These are phyloP conservation scores for Lanius ludovicianus DNA, from an alignment of 2,113 vertebrate genomes.

Conservation along the genomic window DNA sequence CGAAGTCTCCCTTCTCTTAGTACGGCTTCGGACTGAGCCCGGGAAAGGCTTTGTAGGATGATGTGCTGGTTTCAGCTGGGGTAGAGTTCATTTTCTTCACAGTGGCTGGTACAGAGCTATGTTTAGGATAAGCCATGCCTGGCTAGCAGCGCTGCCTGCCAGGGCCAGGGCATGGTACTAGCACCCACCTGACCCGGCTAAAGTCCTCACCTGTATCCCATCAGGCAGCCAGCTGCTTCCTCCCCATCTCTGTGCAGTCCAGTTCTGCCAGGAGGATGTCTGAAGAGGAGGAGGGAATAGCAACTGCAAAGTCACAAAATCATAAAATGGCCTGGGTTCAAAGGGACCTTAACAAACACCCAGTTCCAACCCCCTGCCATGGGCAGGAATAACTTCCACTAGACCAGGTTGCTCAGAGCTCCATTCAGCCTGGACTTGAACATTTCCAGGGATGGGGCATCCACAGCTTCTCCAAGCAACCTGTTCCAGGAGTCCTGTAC, in stretches of 20 bases:
- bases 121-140: not conserved
- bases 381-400: not conserved
- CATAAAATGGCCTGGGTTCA: not conserved
- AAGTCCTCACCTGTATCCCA: not conserved
- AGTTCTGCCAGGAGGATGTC: not conserved
- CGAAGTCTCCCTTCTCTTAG: accelerated
- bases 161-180: no score
- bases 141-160: not conserved
- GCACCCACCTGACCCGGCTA: not conserved
- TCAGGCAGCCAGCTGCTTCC: not conserved
- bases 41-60: not conserved
- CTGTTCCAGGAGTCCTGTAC: not conserved
- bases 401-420: not conserved
- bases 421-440: not conserved
- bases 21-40: not conserved
- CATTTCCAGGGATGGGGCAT: not conserved
- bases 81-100: not conserved
- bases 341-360: not conserved
- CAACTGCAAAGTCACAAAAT: not conserved
- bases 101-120: not conserved
- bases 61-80: not conserved
- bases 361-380: not conserved
- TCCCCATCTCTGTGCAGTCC: not conserved
- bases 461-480: not conserved
- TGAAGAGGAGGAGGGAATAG: not conserved